Evolutionary conservation across 2,113 vertebrate species (phyloP), one percentile per base, ranked within the genome.

Genomic region (Pampusana beccarii): DNA sequence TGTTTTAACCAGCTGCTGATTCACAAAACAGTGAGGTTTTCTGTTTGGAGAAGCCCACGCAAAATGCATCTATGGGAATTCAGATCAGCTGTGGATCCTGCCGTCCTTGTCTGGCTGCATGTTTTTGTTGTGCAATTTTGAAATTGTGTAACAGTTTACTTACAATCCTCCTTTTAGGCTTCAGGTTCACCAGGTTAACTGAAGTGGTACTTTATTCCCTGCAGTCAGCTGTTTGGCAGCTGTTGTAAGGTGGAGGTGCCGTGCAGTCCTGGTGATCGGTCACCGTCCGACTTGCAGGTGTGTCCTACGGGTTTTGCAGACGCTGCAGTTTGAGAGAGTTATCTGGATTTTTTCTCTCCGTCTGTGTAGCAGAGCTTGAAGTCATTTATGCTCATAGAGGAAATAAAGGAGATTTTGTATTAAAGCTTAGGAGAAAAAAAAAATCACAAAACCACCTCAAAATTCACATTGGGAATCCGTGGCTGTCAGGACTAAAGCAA

Each of bases 41-140:
- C 90, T 33, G 18, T 28, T 42, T 11, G 34, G 38, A 74, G 67
- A 26, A 48, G 60, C 19, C 24, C 7, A 2, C 9, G 46, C 8
- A 6, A 23, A 20, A 28, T 12, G 4, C 28, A 12, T 17, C 4
- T 14, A 28, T 16, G 70, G 34, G 57, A 17, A 3, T 13, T 70
- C 8, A 17, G 42, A 5, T 28, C 34, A 28, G 5, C 56, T 7
- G 2, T 16, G 0, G 13, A 9, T 33, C 1, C 4, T 4, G 0
- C 48, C 11, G 56, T 12, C 56, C 70, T 50, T 42, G 26, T 14
- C 62, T 24, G 0, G 5, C 40, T 48, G n/a, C 2, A 1, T 28
- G 24, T 11, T 58, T 51, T 44, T 3, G 0, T 7, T 20, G 51
- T 18, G 46, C n/a, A 5, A 25, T 46, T 60, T 51, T 14, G 2